A percentile compares a stretch with the other conserved stretches of the same genome.
phyloP scores from a whole-genome alignment of 2,113 vertebrate genomes.

The Cisticola juncidis region DNA sequence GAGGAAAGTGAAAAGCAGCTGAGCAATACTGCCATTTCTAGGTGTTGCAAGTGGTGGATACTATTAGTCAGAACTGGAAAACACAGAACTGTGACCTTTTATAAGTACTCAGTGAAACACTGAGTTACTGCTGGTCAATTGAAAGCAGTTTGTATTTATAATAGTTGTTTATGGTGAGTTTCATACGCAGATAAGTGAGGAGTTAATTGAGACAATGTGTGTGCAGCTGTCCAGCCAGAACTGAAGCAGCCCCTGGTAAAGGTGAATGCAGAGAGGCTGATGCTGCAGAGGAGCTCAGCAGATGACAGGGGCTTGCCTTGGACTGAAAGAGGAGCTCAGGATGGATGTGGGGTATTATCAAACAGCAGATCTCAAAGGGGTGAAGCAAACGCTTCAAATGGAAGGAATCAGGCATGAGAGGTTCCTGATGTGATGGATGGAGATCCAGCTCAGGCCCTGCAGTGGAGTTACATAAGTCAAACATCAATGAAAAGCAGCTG shows the following conservation, averaged over 20 bases:
- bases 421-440: background rate
- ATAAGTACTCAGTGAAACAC: background rate
- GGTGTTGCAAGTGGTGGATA: background rate
- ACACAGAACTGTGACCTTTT: background rate
- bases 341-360: background rate
- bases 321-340: background rate
- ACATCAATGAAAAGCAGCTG: background rate
- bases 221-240: background rate
- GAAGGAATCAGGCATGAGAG: background rate
- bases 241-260: background rate
- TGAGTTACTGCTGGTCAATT: background rate
- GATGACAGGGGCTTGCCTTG: background rate
- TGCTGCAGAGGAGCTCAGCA: background rate
- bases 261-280: background rate
- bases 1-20: background rate
- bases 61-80: background rate
- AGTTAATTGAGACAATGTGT: background rate
- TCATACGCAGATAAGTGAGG: background rate
- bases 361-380: background rate
- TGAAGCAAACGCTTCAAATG: background rate
- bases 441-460: background rate
- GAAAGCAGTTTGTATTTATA: background rate
- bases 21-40: background rate
- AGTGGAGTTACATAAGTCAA: background rate
- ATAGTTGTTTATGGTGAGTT: background rate